Evolutionary conservation across 2,888 invertebrate species (phyloP).

Genomic region (Acleris laterana): DNA sequence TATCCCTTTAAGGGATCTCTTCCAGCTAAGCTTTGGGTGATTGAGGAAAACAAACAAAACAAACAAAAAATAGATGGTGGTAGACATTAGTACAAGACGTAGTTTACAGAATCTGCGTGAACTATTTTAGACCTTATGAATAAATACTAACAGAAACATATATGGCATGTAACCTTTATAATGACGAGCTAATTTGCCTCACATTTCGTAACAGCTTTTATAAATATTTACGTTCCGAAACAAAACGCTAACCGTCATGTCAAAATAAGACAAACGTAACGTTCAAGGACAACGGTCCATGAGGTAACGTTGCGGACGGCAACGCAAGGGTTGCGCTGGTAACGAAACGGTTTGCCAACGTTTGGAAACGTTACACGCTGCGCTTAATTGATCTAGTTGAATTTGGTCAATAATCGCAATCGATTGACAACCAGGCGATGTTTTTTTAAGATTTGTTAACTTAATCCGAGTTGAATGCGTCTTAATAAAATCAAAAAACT

Average conservation of each 20-base stretch:
- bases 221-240: neutral
- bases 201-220: neutral
- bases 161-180: no score
- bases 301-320: conserved; percentile 18
- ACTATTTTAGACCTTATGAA: no score
- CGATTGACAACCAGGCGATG: conserved; percentile 3
- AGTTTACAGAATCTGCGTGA: no score
- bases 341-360: conserved; percentile 7
- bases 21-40: no score
- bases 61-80: no score
- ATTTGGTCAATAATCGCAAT: conserved; percentile 18
- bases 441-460: neutral
- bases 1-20: no score
- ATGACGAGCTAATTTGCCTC: neutral
- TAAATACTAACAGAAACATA: no score
- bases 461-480: neutral
- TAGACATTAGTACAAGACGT: no score
- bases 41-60: no score
- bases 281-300: conserved; percentile 52
- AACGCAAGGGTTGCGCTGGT: conserved; percentile 27
- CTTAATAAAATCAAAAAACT: no score
- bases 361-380: conserved; percentile 16
- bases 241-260: conserved; percentile 39
- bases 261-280: conserved; percentile 54
- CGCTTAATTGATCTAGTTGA: conserved; percentile 26